A percentile compares a stretch with the other conserved stretches of the same genome.
Evolutionary conservation across 2,113 vertebrate genomes (phyloP).

Genomic region (Eubucco bourcierii): DNA sequence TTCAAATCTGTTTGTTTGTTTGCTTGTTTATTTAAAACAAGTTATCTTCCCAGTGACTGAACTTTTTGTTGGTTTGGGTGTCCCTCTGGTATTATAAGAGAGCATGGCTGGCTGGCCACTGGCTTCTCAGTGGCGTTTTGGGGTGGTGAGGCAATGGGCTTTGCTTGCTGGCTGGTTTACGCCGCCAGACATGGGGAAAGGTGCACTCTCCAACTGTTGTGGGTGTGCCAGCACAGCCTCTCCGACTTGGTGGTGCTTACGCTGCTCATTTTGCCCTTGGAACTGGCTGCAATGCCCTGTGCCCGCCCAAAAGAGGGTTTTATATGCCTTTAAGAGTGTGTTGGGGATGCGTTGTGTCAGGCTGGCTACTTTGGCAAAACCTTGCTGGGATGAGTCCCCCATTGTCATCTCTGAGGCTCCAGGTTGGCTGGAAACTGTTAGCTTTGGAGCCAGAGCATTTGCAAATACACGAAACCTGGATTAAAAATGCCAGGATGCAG

Average conservation of each 20-base stretch:
- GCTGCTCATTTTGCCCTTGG: accelerated
- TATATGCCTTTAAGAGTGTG: accelerated
- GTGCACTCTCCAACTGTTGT: not conserved
- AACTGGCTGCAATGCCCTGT: accelerated
- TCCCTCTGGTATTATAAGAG: not conserved
- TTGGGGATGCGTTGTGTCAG: accelerated
- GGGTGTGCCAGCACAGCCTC: accelerated
- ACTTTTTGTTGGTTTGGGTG: not conserved
- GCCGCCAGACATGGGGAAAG: not conserved
- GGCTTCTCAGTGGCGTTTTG: accelerated
- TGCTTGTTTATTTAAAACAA: not conserved
- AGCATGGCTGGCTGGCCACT: not conserved
- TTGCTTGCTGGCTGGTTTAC: not conserved
- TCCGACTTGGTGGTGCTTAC: accelerated
- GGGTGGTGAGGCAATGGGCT: not conserved
- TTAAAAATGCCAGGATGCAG: not conserved
- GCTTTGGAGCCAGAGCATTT: accelerated
- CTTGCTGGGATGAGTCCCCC: not conserved
- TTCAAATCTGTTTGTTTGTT: not conserved
- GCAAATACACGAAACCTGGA: not conserved
- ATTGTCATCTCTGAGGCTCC: accelerated
- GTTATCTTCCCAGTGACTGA: not conserved
- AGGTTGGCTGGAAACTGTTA: not conserved
- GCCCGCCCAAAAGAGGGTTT: not conserved
- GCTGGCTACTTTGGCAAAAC: not conserved